Base-by-base conservation (phyloP, 2,888 invertebrate species). In the Heliconius hortense region DNA sequence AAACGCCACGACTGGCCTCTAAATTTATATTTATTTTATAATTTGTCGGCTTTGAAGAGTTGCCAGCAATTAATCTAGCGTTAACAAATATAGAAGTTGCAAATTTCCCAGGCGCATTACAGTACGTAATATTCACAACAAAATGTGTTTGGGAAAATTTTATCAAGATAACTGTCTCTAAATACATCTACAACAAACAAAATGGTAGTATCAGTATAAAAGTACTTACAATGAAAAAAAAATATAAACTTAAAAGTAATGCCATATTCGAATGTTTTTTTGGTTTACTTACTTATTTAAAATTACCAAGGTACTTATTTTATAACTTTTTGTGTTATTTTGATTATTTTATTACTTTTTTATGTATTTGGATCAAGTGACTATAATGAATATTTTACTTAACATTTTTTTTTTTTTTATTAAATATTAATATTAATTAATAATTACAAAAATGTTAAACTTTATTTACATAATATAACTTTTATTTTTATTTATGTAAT, bases 111-210 rank as follows among this genome's bases (percentile, higher is more conserved):
- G 56, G 31, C 24, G 31, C 24, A 24, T 43, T 56, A 43, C 31
- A 70, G 26, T 35, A 35, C 35, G 10, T 35, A 10, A 35, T 35
- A 35, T 35, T 35, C 35, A 35, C 35, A 66, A 35, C 56, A 69
- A 31, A n/a, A 69, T n/a, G 62, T 56, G 59, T 39, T 62, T 68
- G 67, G 76, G 68, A 72, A 76, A 76, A 76, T 76, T 76, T 72
- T 69, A 69, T 35, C 69, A 69, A 56, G 69, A 56, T 56, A 56
- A 31, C 24, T 28, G 5, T 69, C 53, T 28, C 15, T n/a, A 53
- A 28, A 53, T 7, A 24, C 11, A 69, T 21, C n/a, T n/a, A 24
- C 15, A 35, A 21, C 53, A 53, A 69, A 69, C n/a, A 69, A n/a
- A n/a, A 7, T 69, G 56, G 56, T 69, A 69, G 15, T 35, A 56